Evolutionary conservation across 2,888 invertebrate genomes (phyloP), one percentile per base, ranked within the genome.

Genomic region (Patella caerulea): DNA sequence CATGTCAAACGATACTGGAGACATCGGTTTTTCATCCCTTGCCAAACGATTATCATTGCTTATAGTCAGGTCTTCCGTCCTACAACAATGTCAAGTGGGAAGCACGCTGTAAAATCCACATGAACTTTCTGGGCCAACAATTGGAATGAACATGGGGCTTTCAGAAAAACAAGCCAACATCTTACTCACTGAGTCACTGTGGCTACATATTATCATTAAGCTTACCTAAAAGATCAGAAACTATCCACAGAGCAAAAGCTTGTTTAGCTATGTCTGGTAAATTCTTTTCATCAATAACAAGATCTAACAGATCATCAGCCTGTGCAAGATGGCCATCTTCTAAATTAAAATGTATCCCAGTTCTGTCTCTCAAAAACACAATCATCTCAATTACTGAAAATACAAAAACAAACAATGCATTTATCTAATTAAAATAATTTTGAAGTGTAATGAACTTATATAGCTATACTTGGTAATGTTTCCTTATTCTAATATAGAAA

Each of bases 201-300:
- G 45, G 1, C 7, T 45, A 1, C 45, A 45, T 45, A 9, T 45
- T 45, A 7, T 45, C 45, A 45, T 45, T 45, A 52, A 52, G 83
- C 88, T 84, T 89, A 96, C 96, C 96, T 89, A 98, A 92, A 78
- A 97, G 93, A 2, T 96, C 95, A 86, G 98, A 98, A 84, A 96
- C 95, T 94, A 98, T 96, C 98, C 98, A 99, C 82, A 98, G 92
- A 0, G 97, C 95, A 90, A 99, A 98, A 11, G 97, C 90, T 76
- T 95, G 94, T 76, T 79, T 78, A n/a, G 96, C 96, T 15, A 94
- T 94, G 86, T 95, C 94, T 80, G 94, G 95, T 82, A 98, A 93
- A 17, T 95, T 95, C 80, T 94, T 94, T 88, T 96, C 95, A 82
- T 94, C 94, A 82, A 95, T 92, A 79, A 96, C 94, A 82, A 95